A percentile compares a stretch with the other conserved stretches of the same genome.
Conservation (phyloP, 2,797 vertebrate species). For the Sebastes hopkinsi region DNA sequence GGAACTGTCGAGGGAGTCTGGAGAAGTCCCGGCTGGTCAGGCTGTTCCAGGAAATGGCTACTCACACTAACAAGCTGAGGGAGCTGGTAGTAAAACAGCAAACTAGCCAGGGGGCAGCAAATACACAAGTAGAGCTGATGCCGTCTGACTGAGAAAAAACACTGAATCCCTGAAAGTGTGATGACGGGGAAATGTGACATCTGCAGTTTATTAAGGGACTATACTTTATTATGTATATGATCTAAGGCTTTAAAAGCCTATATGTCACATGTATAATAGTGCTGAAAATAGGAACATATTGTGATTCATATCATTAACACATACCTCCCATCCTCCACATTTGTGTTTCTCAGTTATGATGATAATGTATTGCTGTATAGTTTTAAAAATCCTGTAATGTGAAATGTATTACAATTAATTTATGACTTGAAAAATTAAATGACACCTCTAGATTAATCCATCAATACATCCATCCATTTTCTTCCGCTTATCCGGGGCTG, state of each 20-base stretch:
- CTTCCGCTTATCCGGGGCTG: too few relatives aligned
- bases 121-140: neutral
- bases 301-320: neutral
- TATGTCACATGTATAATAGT: neutral
- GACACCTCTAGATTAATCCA: neutral
- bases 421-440: neutral
- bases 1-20: conserved; percentile 73
- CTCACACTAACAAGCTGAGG: conserved; percentile 41
- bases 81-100: conserved; percentile 40
- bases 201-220: neutral
- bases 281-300: neutral
- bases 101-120: conserved; percentile 42
- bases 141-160: neutral
- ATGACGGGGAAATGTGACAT: neutral
- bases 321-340: neutral
- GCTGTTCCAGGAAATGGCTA: conserved; percentile 81
- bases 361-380: neutral
- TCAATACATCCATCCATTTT: too few relatives aligned
- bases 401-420: neutral
- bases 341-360: neutral
- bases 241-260: neutral
- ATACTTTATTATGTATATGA: neutral
- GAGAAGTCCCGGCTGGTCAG: conserved; percentile 67
- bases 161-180: neutral
- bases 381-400: neutral